phyloP scores from a whole-genome alignment of 2,797 vertebrate species.

The Sphenopsis melanotis region DNA sequence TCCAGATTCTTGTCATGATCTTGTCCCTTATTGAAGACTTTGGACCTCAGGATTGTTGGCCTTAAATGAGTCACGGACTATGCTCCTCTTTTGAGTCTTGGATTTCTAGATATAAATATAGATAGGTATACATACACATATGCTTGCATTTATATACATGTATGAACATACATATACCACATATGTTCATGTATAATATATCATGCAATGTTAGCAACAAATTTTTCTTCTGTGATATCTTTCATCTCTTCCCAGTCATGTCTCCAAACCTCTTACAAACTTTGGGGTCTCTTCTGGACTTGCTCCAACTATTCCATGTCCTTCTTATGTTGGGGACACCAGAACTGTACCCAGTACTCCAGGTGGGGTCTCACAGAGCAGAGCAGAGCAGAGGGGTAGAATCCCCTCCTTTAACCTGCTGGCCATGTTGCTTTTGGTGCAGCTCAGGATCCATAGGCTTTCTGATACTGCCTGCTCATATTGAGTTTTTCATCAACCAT shows the following conservation, averaged over 20 bases:
- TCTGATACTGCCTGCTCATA: not conserved
- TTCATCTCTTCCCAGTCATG: not conserved
- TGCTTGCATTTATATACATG: not conserved
- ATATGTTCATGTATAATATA: not conserved
- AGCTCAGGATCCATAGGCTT: not conserved
- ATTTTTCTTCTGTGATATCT: not conserved
- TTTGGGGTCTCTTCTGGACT: not conserved
- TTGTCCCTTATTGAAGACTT: not conserved
- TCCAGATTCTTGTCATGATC: not conserved
- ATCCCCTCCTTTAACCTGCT: not conserved
- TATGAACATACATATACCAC: not conserved
- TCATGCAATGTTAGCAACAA: not conserved
- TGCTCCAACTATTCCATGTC: not conserved
- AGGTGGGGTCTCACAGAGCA: not conserved
- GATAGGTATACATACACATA: not conserved
- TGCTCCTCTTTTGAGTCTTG: not conserved
- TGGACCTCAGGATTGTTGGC: not conserved
- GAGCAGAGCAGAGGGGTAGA: not conserved
- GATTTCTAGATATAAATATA: not conserved
- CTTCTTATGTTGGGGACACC: not conserved
- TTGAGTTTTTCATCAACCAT: not conserved
- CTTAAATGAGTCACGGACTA: not conserved
- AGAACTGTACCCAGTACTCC: no score
- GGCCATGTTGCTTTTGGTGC: accelerated
- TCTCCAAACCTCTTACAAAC: not conserved